Conservation (phyloP, 1,140 invertebrate species). For the Maniola jurtina region DNA sequence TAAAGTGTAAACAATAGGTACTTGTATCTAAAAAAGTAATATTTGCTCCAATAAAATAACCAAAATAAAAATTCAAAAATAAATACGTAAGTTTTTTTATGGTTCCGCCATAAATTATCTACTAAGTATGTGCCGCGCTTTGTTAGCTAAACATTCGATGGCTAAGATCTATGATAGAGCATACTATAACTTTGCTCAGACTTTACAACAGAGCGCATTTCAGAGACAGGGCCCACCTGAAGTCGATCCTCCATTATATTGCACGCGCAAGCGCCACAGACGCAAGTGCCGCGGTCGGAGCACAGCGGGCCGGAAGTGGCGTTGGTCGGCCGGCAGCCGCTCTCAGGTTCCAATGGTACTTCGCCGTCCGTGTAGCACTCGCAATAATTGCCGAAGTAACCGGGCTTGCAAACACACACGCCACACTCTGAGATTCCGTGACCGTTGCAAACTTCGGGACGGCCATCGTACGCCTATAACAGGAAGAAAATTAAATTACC, state of each 20-base stretch:
- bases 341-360: slow-evolving; percentile 73
- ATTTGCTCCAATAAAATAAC: too few species aligned
- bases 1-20: too few species aligned
- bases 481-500: background rate
- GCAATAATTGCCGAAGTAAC: slow-evolving; percentile 90
- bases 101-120: too few species aligned
- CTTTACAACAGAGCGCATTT: too few species aligned
- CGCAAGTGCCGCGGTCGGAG: slow-evolving; percentile 87
- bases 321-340: slow-evolving; percentile 87
- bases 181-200: too few species aligned
- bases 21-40: too few species aligned
- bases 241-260: slow-evolving; percentile 68
- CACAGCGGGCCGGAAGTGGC: slow-evolving; percentile 84
- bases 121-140: too few species aligned
- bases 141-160: too few species aligned
- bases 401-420: slow-evolving; percentile 90
- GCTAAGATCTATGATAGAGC: too few species aligned
- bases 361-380: slow-evolving; percentile 86
- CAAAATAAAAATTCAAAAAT: too few species aligned
- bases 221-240: slow-evolving; percentile 43
- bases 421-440: slow-evolving; percentile 90
- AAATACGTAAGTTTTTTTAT: too few species aligned
- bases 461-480: slow-evolving; percentile 64
- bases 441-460: slow-evolving; percentile 80
- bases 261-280: slow-evolving; percentile 90